Conservation (phyloP, 2,113 vertebrate species). For the Pangasianodon gigas region DNA sequence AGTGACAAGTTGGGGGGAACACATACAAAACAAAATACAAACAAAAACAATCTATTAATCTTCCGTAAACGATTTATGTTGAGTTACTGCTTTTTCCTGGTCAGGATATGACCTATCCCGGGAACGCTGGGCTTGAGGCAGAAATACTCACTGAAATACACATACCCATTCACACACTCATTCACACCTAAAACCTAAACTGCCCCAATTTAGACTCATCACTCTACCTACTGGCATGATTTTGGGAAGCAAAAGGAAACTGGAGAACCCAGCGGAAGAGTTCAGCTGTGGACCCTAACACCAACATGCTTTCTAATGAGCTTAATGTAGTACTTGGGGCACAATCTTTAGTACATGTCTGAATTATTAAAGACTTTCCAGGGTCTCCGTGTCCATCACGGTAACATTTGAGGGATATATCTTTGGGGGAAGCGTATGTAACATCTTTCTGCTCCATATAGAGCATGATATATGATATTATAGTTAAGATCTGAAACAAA, state of each 20-base stretch:
- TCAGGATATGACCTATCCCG: background rate
- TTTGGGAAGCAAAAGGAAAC: background rate
- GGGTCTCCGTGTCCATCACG: background rate
- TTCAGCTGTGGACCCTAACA: background rate
- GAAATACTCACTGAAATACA: background rate
- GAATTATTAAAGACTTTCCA: background rate
- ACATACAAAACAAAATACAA: background rate
- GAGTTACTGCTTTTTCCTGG: background rate
- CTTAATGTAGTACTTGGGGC: background rate
- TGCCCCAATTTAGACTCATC: background rate
- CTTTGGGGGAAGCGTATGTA: background rate
- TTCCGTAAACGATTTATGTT: background rate
- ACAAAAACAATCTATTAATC: no score
- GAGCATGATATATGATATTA: slow-evolving; percentile 55
- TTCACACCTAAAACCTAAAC: background rate
- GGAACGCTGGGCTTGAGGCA: background rate
- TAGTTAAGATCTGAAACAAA: background rate
- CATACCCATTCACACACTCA: background rate
- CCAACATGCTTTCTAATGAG: background rate
- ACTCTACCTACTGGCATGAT: background rate
- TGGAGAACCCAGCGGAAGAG: background rate
- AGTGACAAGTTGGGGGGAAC: background rate
- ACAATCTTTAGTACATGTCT: background rate
- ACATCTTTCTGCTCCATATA: slow-evolving; percentile 56
- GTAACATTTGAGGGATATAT: background rate